Conservation (phyloP, 2,113 vertebrate genomes). For the Mesoclemmys tuberculata region DNA sequence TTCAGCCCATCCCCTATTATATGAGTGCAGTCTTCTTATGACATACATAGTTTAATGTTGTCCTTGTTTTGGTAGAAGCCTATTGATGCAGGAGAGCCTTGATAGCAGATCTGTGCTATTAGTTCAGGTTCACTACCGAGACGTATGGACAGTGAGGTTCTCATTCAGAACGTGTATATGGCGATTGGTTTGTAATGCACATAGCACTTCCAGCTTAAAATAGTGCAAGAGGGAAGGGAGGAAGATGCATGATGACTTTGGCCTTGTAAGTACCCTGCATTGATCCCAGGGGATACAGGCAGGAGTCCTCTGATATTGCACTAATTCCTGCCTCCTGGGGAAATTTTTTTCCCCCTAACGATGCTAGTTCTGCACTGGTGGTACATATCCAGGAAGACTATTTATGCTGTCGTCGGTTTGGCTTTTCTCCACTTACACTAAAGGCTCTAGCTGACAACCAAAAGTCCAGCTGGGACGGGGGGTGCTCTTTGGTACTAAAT, state of each 20-base stretch:
- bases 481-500: not conserved
- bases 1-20: not conserved
- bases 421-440: slow-evolving; percentile 1
- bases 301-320: not conserved
- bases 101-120: not conserved
- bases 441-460: not conserved
- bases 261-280: not conserved
- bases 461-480: rapidly evolving
- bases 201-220: not conserved
- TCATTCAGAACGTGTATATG: rapidly evolving
- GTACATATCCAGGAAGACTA: not conserved
- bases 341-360: not conserved
- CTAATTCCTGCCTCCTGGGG: not conserved
- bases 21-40: not conserved
- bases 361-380: not conserved
- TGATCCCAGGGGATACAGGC: not conserved
- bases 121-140: not conserved
- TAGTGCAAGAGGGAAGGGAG: not conserved
- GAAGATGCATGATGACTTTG: not conserved
- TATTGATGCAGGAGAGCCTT: rapidly evolving
- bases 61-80: not conserved
- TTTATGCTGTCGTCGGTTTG: not conserved
- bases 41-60: not conserved
- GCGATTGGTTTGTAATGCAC: not conserved
- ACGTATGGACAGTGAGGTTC: rapidly evolving